Base-by-base conservation (phyloP, 2,113 vertebrate genomes). In the Poecilia latipinna region DNA sequence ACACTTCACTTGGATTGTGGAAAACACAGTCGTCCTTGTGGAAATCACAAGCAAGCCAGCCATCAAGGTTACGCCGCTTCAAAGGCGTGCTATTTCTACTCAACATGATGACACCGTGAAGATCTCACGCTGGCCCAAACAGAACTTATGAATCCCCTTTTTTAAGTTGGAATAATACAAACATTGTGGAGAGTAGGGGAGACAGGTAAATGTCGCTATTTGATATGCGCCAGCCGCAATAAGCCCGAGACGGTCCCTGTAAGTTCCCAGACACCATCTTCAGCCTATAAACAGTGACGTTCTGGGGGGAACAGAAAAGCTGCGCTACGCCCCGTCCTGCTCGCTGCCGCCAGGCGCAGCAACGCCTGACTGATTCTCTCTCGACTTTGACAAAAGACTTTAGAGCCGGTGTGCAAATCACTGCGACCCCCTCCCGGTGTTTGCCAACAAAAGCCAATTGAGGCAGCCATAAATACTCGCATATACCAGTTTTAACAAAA, bases 371-470 rank as follows among this genome's bases (percentile, higher is more conserved):
- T 78, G 85, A 91, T 86, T 76, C 80, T 89, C 83, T 72, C 60
- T 85, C 86, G 73, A 79, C 83, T 89, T 80, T 63, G 78, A 91
- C 79, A 93, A 91, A 92, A 84, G 84, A 88, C 85, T 90, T 90
- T 90, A 86, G 91, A 91, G 83, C 82, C 83, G 73, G 88, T 87
- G 90, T 92, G 91, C 86, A 92, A 93, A 93, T 93, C 89, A 82
- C 75, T 66, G 73, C 42, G 61, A 83, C 78, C 72, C 72, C 51
- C 70, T 72, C 64, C 60, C 75, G 63, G 24, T 88, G 90, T 90
- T 92, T 90, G 86, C 87, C 79, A 88, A 94, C 92, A 93, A 94
- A 91, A 90, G 89, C 80, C 89, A 83, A 85, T 86, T 91, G 91
- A 92, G 90, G 74, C 82, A 79, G 81, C 78, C 84, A 84, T 91